Evolutionary conservation across 2,888 invertebrate species (phyloP).

Genomic region (Fragum whitleyi): DNA sequence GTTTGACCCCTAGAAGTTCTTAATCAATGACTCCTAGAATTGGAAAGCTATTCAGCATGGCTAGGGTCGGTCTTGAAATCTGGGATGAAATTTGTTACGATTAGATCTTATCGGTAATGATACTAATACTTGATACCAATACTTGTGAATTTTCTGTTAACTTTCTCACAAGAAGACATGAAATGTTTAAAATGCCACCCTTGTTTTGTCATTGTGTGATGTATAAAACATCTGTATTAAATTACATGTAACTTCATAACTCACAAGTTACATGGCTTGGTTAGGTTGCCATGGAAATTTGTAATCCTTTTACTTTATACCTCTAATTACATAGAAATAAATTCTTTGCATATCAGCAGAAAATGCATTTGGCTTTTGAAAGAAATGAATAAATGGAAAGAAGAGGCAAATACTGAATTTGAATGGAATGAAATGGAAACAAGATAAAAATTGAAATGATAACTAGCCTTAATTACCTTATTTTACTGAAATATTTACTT

Average conservation of each 20-base stretch:
- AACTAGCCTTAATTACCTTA: not conserved
- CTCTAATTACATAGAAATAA: not conserved
- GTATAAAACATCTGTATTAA: slow-evolving; percentile 15
- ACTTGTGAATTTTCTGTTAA: not conserved
- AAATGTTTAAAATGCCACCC: not conserved
- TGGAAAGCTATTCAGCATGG: too few relatives aligned
- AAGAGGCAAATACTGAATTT: too few relatives aligned
- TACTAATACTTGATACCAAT: not conserved
- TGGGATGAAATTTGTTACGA: too few relatives aligned
- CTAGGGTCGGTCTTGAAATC: too few relatives aligned
- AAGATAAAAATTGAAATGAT: too few relatives aligned
- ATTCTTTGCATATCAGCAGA: not conserved
- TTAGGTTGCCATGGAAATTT: not conserved
- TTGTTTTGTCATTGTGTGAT: slow-evolving; percentile 16
- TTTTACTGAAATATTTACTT: not conserved
- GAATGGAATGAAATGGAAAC: too few relatives aligned
- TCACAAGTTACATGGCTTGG: slow-evolving; percentile 4
- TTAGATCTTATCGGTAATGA: too few relatives aligned
- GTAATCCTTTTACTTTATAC: not conserved
- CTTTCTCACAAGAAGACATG: not conserved
- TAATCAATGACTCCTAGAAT: too few relatives aligned
- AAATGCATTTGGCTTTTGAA: too few relatives aligned
- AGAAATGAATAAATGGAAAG: too few relatives aligned
- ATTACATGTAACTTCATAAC: slow-evolving; percentile 21
- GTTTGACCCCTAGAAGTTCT: too few relatives aligned